These are phyloP conservation scores for Barnardius zonarius DNA, from an alignment of 2,113 vertebrate species.

Conservation along the genomic window DNA sequence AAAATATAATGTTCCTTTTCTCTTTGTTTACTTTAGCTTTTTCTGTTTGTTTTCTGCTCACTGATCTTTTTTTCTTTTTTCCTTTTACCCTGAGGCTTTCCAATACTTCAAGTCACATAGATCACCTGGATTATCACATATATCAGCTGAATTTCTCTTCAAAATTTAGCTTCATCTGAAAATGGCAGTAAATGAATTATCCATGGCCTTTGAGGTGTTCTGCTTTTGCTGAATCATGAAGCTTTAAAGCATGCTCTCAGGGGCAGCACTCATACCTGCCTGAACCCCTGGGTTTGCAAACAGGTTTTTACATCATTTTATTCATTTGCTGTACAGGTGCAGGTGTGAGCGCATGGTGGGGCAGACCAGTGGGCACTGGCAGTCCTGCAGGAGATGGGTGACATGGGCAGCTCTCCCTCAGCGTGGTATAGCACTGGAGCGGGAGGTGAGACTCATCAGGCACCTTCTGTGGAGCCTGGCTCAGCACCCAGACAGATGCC, in stretches of 20 bases:
- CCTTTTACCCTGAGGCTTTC: background rate
- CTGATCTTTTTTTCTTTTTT: background rate
- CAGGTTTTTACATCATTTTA: fast-evolving
- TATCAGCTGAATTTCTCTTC: background rate
- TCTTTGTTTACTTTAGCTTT: conserved; percentile 33
- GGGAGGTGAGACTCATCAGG: fast-evolving
- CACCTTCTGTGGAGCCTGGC: fast-evolving
- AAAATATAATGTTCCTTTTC: background rate
- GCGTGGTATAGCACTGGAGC: fast-evolving
- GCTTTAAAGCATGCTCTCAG: background rate
- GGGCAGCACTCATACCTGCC: fast-evolving
- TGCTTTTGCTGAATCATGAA: background rate
- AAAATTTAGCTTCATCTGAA: background rate
- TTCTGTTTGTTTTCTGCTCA: background rate
- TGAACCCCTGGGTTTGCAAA: too few species aligned
- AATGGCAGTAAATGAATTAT: background rate
- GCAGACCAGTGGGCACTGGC: fast-evolving
- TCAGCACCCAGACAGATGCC: fast-evolving
- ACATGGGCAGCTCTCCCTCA: fast-evolving
- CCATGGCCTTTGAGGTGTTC: background rate
- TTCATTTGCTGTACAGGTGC: background rate
- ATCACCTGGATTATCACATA: background rate
- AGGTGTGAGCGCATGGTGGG: fast-evolving
- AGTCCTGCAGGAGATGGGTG: fast-evolving
- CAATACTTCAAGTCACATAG: background rate